Conservation (phyloP, 2,113 vertebrate species). For the Amphiprion ocellaris region DNA sequence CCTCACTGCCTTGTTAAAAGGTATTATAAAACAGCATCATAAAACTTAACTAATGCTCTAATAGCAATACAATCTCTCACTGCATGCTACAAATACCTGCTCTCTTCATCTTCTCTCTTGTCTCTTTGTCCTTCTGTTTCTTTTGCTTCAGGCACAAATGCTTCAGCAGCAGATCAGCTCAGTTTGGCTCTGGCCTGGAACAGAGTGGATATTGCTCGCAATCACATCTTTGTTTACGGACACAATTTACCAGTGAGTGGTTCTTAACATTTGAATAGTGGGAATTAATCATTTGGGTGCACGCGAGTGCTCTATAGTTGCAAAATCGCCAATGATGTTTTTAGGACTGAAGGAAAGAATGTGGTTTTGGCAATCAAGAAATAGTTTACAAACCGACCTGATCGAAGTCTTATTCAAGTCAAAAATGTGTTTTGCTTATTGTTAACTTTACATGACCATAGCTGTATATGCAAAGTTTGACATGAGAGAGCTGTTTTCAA, state of each 20-base stretch:
- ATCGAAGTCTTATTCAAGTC: background rate
- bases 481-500: background rate
- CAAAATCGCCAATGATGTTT: background rate
- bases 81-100: background rate
- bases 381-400: background rate
- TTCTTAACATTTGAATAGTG: background rate
- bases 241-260: conserved; percentile 94
- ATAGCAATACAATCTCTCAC: background rate
- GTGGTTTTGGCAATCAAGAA: background rate
- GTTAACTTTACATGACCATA: background rate
- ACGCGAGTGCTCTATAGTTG: background rate
- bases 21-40: conserved; percentile 78
- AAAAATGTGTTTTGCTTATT: conserved; percentile 6
- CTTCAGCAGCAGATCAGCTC: conserved; percentile 94
- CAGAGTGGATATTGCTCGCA: conserved; percentile 97
- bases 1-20: conserved; percentile 97
- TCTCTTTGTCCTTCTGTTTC: background rate
- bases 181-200: conserved; percentile 99
- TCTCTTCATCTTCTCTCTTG: background rate
- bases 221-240: conserved; percentile 98
- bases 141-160: conserved; percentile 91
- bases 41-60: background rate
- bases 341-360: background rate
- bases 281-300: conserved; percentile 2
- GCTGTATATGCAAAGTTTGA: background rate